These are phyloP conservation scores for Hirtodrosophila cameraria DNA, from an alignment of 2,888 invertebrate genomes.

Conservation along the genomic window DNA sequence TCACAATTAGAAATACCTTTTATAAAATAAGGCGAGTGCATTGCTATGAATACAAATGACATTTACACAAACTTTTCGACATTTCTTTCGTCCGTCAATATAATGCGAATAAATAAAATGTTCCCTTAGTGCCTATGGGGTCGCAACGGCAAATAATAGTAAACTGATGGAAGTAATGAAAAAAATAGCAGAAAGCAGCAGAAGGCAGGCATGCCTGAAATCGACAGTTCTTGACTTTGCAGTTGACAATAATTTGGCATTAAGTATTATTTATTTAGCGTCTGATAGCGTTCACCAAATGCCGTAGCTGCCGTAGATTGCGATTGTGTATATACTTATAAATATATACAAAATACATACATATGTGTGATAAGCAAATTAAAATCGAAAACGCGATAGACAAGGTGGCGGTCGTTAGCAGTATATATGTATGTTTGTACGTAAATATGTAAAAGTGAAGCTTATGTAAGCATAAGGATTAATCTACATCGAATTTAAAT, in stretches of 20 bases:
- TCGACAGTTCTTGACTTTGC: slow-evolving; percentile 52
- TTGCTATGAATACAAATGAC: background rate
- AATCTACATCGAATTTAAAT: background rate
- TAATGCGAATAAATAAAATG: no score
- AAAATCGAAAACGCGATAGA: slow-evolving; percentile 70
- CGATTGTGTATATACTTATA: slow-evolving; percentile 31
- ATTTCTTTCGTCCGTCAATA: background rate
- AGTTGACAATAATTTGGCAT: slow-evolving; percentile 76
- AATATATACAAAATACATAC: no score
- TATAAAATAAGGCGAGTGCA: background rate
- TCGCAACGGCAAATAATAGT: slow-evolving; percentile 27
- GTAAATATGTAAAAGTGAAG: background rate
- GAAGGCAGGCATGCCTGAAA: slow-evolving; percentile 20
- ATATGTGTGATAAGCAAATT: slow-evolving; percentile 76
- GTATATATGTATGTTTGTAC: background rate
- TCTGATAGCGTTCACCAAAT: slow-evolving; percentile 58
- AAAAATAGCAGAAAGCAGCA: slow-evolving; percentile 7
- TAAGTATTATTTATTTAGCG: slow-evolving; percentile 72
- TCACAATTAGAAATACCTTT: background rate
- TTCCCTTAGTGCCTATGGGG: slow-evolving; percentile 2
- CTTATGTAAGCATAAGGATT: slow-evolving; percentile 20
- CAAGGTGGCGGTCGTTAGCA: slow-evolving; percentile 55
- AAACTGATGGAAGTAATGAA: slow-evolving; percentile 37
- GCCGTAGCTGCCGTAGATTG: slow-evolving; percentile 48
- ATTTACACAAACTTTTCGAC: background rate